These are phyloP conservation scores for Synaphobranchus kaupii DNA, from an alignment of 2,797 vertebrate species.

Conservation along the genomic window DNA sequence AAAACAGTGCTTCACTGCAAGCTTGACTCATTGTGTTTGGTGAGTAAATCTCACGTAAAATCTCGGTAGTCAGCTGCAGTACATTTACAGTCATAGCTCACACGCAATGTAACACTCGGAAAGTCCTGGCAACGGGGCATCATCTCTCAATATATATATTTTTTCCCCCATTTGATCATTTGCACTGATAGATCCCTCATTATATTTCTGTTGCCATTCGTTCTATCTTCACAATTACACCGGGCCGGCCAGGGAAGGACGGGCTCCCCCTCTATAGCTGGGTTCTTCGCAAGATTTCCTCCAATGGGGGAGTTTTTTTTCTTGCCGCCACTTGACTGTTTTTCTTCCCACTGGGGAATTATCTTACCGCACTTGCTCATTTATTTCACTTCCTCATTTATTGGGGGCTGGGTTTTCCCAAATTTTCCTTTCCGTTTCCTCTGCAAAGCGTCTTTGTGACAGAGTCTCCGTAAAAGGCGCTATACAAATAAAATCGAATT, in stretches of 20 bases:
- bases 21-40: constrained; percentile 4
- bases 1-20: not conserved
- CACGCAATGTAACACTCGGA: not conserved
- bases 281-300: not conserved
- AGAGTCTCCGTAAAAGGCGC: not conserved
- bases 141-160: not conserved
- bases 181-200: not conserved
- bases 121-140: not conserved
- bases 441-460: not conserved
- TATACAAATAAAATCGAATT: not conserved
- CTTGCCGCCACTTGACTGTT: too few species aligned
- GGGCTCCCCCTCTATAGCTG: not conserved
- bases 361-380: too few species aligned
- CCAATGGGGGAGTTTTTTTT: too few species aligned
- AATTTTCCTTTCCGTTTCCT: not conserved
- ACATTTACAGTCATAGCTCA: not conserved
- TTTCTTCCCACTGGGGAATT: too few species aligned
- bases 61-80: not conserved
- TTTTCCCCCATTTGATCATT: not conserved
- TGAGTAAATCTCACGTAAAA: not conserved
- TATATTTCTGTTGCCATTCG: not conserved
- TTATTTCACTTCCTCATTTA: too few species aligned
- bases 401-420: not conserved
- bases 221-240: not conserved
- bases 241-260: not conserved